Percentiles rank a stretch among this genome's conserved stretches.
Evolutionary conservation across 2,888 invertebrate genomes (phyloP).

Genomic region (Sarcophaga caerulescens): DNA sequence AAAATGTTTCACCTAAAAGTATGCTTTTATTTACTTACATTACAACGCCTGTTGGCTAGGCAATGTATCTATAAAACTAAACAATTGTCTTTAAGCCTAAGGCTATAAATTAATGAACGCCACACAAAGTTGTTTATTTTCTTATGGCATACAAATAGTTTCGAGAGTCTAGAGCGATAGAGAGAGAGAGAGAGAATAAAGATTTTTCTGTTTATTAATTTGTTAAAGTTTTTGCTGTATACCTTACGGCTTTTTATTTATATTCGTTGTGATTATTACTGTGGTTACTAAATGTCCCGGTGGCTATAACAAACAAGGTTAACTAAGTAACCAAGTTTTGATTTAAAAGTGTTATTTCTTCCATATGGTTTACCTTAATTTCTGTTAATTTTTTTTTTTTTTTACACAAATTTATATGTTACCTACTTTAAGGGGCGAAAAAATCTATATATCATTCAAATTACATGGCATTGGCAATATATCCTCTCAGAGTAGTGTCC

Average conservation of each 20-base stretch:
- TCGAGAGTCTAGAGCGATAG: not conserved
- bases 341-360: too few species aligned
- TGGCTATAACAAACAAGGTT: not conserved
- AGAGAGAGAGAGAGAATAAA: not conserved
- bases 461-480: too few species aligned
- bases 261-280: not conserved
- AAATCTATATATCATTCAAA: too few species aligned
- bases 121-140: not conserved
- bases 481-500: too few species aligned
- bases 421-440: too few species aligned
- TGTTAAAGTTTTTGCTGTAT: conserved; percentile 55
- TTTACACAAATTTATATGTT: too few species aligned
- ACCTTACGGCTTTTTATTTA: conserved; percentile 34
- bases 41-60: not conserved
- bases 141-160: not conserved
- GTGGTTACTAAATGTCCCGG: not conserved
- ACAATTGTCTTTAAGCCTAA: not conserved
- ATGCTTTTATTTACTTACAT: conserved; percentile 1
- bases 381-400: too few species aligned
- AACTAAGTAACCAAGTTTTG: not conserved
- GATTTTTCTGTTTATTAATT: conserved; percentile 20
- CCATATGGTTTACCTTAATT: too few species aligned
- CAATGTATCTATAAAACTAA: not conserved
- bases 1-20: not conserved
- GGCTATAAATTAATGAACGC: not conserved